A percentile compares a stretch with the other conserved stretches of the same genome.
Evolutionary conservation across 2,797 vertebrate species (phyloP).

Genomic region (Lophius americanus): DNA sequence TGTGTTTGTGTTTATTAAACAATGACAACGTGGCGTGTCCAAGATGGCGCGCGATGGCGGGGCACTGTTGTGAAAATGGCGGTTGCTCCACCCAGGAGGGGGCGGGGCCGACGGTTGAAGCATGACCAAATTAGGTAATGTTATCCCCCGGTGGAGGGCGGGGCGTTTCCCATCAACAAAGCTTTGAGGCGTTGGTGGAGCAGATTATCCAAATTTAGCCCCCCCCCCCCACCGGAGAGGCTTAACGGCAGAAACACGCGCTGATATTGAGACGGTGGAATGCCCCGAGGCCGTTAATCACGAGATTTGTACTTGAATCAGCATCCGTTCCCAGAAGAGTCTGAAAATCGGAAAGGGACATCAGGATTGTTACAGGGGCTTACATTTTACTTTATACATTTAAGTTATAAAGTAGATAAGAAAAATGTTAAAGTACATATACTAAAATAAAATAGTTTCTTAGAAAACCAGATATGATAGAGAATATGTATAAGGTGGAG

Average conservation of each 20-base stretch:
- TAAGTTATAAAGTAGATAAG: too few species aligned
- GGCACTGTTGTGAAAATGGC: slow-evolving; percentile 80
- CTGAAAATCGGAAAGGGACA: too few species aligned
- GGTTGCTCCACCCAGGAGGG: slow-evolving; percentile 16
- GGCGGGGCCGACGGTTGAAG: slow-evolving; percentile 48
- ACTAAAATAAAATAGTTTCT: too few species aligned
- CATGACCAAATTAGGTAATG: slow-evolving; percentile 82
- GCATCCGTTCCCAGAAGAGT: too few species aligned
- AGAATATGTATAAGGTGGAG: too few species aligned
- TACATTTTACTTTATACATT: too few species aligned
- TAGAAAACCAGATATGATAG: too few species aligned
- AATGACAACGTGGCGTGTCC: slow-evolving; percentile 82
- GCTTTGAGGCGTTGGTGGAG: slow-evolving; percentile 2
- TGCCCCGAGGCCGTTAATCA: neutral
- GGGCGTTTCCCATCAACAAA: slow-evolving; percentile 8
- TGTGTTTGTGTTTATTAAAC: slow-evolving; percentile 20
- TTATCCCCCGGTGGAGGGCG: slow-evolving; percentile 53
- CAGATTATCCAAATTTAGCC: slow-evolving; percentile 41
- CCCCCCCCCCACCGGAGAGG: neutral
- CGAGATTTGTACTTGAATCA: neutral
- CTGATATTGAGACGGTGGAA: neutral
- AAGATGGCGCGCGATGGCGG: slow-evolving; percentile 80
- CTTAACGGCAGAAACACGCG: accelerated
- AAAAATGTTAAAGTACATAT: too few species aligned
- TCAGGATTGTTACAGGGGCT: neutral